These are phyloP conservation scores for Sclerurus mexicanus DNA, from an alignment of 2,113 vertebrate species.

Conservation along the genomic window DNA sequence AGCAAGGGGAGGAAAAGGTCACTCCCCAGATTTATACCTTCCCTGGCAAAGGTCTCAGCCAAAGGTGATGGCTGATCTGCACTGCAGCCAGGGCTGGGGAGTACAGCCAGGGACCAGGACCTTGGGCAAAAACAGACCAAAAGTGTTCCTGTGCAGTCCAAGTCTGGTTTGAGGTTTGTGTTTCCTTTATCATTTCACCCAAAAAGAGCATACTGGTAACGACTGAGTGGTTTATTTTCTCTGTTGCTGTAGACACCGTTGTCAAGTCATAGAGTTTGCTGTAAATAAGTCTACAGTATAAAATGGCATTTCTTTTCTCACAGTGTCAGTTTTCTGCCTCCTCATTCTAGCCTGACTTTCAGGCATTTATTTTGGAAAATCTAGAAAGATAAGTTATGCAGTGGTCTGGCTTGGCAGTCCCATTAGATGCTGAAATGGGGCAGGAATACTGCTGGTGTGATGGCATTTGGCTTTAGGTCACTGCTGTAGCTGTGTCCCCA, in stretches of 20 bases:
- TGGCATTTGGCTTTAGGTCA: not conserved
- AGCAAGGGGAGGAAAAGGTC: not conserved
- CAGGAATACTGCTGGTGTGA: not conserved
- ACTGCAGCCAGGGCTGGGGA: not conserved
- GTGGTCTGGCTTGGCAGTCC: not conserved
- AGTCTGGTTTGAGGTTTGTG: not conserved
- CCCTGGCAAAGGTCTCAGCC: not conserved
- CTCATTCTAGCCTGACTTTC: not conserved
- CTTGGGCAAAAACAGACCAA: not conserved
- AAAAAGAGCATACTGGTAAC: not conserved
- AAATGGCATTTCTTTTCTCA: not conserved
- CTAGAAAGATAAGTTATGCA: not conserved
- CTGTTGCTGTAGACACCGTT: not conserved
- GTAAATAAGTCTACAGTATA: not conserved
- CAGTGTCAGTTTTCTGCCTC: not conserved
- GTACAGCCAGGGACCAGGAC: not conserved
- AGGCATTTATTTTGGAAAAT: not conserved
- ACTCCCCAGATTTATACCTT: fast-evolving
- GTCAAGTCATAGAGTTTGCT: not conserved
- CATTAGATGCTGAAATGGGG: not conserved
- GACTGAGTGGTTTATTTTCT: not conserved
- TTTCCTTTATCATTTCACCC: not conserved
- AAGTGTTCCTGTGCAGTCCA: not conserved
- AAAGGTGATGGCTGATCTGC: not conserved
- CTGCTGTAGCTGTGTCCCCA: not conserved